Evolutionary conservation across 1,140 invertebrate species (phyloP).

Genomic region (Drosophila equinoxialis): DNA sequence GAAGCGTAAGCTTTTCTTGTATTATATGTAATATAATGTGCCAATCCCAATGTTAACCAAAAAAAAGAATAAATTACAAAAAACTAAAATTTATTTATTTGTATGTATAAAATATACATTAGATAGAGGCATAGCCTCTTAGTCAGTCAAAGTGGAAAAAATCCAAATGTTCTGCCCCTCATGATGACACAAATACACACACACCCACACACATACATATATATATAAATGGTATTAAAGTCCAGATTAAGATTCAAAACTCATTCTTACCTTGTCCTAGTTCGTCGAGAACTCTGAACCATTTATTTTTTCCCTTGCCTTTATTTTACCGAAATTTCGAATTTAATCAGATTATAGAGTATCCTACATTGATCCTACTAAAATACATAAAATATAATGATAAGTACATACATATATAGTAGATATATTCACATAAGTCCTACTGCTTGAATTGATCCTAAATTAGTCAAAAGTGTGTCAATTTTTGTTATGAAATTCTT

Average conservation of each 20-base stretch:
- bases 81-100: conserved; percentile 47
- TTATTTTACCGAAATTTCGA: neutral
- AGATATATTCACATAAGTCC: neutral
- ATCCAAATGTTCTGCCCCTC: conserved; percentile 17
- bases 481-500: conserved; percentile 5
- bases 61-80: conserved; percentile 21
- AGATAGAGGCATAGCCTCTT: conserved; percentile 73
- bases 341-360: neutral
- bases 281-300: no score
- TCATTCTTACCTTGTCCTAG: neutral
- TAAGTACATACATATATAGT: neutral
- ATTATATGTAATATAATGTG: conserved; percentile 79
- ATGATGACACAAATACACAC: conserved; percentile 36
- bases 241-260: conserved; percentile 7
- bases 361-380: conserved; percentile 4
- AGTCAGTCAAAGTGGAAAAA: conserved; percentile 38
- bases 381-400: neutral
- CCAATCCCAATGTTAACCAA: conserved; percentile 69
- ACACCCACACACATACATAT: neutral
- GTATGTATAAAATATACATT: conserved; percentile 65
- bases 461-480: conserved; percentile 6
- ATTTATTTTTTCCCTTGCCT: neutral
- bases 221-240: neutral
- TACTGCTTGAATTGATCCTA: conserved; percentile 2
- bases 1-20: conserved; percentile 46